Evolutionary conservation across 1,140 invertebrate species (phyloP).

Genomic region (Thereuonema tuberculata): DNA sequence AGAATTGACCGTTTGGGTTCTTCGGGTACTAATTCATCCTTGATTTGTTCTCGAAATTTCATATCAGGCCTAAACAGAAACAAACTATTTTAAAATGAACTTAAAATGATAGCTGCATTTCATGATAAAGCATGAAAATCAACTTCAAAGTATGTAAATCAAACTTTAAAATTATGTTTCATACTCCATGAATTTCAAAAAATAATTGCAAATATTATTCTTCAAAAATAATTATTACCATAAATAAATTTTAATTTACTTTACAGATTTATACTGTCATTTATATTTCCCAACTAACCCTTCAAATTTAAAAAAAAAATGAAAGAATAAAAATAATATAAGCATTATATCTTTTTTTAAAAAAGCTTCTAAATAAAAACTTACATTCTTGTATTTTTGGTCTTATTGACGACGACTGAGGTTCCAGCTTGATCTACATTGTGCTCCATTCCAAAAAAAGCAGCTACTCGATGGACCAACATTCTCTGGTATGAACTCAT

Average conservation of each 20-base stretch:
- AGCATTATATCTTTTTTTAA: not conserved
- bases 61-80: conserved; percentile 27
- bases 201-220: too few species aligned
- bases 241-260: too few species aligned
- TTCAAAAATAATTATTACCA: too few species aligned
- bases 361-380: conserved; percentile 15
- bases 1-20: conserved; percentile 60
- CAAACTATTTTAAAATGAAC: too few species aligned
- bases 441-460: conserved; percentile 86
- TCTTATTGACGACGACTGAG: conserved; percentile 68
- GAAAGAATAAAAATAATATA: conserved; percentile 1
- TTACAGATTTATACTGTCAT: too few species aligned
- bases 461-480: conserved; percentile 83
- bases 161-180: too few species aligned
- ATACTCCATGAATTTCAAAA: too few species aligned
- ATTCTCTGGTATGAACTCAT: conserved; percentile 91
- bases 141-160: not conserved
- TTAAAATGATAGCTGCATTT: not conserved
- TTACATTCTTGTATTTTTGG: conserved; percentile 55
- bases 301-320: conserved; percentile 2
- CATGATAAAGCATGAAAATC: not conserved
- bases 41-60: conserved; percentile 31
- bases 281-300: too few species aligned
- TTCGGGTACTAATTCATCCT: conserved; percentile 40
- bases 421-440: conserved; percentile 77